Evolutionary conservation across 2,113 vertebrate species (phyloP).

Genomic region (Colinus virginianus): DNA sequence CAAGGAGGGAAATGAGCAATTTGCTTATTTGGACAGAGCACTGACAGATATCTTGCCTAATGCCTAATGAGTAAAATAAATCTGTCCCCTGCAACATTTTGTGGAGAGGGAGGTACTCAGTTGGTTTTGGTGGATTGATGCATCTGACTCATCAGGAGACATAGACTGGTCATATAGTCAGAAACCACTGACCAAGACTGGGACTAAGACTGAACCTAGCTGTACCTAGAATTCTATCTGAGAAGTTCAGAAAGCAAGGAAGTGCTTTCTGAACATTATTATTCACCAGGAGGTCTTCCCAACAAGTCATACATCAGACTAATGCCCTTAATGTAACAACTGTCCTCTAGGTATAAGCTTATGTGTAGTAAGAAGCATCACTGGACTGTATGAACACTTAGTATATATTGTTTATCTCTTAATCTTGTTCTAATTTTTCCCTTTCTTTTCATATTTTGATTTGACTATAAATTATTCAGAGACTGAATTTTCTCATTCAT

Average conservation of each 20-base stretch:
- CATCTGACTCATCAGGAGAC: not conserved
- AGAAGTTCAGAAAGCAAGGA: not conserved
- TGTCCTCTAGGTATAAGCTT: not conserved
- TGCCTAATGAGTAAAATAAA: not conserved
- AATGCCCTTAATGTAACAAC: not conserved
- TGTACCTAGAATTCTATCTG: not conserved
- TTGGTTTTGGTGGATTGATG: not conserved
- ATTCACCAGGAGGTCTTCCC: not conserved
- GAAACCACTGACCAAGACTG: not conserved
- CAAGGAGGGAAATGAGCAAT: no score
- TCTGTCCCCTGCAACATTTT: not conserved
- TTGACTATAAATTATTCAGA: not conserved
- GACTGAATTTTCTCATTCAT: not conserved
- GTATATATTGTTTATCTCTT: not conserved
- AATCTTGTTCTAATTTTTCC: fast-evolving
- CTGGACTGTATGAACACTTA: not conserved
- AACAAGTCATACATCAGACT: not conserved
- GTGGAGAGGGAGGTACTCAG: not conserved
- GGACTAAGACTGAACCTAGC: not conserved
- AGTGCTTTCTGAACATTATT: not conserved
- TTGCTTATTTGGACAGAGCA: no score
- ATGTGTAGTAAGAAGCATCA: not conserved
- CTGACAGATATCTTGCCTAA: no score
- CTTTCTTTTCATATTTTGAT: not conserved
- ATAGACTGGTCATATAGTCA: no score